Percentiles rank a stretch among this genome's conserved stretches.
Conservation (phyloP, 2,113 vertebrate species). For the Hippocampus barbouri region DNA sequence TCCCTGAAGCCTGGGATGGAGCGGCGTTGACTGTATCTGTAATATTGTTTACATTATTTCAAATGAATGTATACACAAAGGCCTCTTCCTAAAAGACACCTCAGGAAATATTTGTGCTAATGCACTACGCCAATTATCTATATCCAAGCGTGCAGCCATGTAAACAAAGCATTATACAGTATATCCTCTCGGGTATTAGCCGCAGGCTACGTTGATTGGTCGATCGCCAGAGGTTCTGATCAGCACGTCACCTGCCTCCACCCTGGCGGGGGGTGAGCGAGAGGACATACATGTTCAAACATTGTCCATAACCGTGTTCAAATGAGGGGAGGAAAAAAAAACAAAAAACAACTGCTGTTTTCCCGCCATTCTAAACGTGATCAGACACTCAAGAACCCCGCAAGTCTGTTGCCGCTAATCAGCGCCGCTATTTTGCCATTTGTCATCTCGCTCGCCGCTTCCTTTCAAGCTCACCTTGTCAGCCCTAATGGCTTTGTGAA, state of each 20-base stretch:
- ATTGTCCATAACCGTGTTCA: slow-evolving; percentile 3
- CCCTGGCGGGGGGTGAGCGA: slow-evolving; percentile 43
- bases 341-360: not conserved
- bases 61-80: not conserved
- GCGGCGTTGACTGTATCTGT: too few relatives aligned
- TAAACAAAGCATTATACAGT: not conserved
- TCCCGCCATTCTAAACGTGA: not conserved
- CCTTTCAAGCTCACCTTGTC: slow-evolving; percentile 36
- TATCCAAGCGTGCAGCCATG: not conserved
- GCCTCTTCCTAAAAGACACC: not conserved
- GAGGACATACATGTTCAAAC: slow-evolving; percentile 7
- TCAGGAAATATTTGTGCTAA: not conserved
- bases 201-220: slow-evolving; percentile 10
- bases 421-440: slow-evolving; percentile 32
- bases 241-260: slow-evolving; percentile 41
- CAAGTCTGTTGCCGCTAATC: slow-evolving; percentile 39
- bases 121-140: not conserved
- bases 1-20: too few relatives aligned
- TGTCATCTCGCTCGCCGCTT: slow-evolving; percentile 31
- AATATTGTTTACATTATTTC: too few relatives aligned
- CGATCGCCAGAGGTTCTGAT: slow-evolving; percentile 45
- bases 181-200: slow-evolving; percentile 16
- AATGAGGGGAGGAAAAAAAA: too few relatives aligned
- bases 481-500: slow-evolving; percentile 52
- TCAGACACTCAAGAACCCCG: slow-evolving; percentile 27